Conservation (phyloP, 2,113 vertebrate species). For the Alectura lathami region DNA sequence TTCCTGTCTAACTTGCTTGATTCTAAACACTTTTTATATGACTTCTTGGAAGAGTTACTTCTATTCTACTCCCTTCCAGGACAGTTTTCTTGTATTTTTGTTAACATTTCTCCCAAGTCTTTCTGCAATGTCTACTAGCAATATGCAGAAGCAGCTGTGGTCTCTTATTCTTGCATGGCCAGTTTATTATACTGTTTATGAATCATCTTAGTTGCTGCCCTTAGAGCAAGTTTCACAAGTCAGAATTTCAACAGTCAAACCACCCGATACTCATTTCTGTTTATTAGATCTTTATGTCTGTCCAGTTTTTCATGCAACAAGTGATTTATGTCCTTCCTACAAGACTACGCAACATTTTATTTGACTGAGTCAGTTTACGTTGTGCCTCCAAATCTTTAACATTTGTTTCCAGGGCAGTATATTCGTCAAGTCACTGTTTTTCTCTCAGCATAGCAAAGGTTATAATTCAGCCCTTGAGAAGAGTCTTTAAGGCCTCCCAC, state of each 20-base stretch:
- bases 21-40: neutral
- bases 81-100: neutral
- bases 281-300: neutral
- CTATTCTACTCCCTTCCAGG: rapidly evolving
- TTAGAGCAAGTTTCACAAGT: neutral
- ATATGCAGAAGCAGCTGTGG: neutral
- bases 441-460: neutral
- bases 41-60: neutral
- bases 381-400: neutral
- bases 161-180: neutral
- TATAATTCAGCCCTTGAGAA: neutral
- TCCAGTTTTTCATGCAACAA: neutral
- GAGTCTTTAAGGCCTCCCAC: neutral
- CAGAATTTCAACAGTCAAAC: neutral
- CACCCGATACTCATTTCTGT: neutral
- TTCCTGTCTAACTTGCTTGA: neutral
- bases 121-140: neutral
- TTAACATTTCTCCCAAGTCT: neutral
- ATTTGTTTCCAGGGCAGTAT: neutral
- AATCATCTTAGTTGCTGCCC: neutral
- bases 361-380: neutral
- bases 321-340: neutral
- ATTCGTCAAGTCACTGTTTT: constrained; percentile 12
- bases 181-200: neutral
- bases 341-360: neutral